Evolutionary conservation across 1,140 invertebrate genomes (phyloP), one percentile per base, ranked within the genome.

Genomic region (Thalassaphorura encarpata): DNA sequence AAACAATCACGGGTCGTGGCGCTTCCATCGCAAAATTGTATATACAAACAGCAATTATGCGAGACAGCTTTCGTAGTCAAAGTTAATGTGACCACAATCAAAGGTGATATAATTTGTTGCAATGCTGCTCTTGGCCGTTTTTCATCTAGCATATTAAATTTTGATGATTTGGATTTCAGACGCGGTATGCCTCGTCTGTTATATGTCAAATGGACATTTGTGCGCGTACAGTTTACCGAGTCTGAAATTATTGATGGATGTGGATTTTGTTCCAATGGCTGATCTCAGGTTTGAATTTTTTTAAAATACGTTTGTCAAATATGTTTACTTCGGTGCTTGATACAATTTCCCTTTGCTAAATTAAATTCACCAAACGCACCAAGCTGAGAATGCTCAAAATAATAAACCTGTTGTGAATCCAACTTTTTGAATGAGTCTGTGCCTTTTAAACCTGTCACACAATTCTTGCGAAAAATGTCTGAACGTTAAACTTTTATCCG

Each of bases 1-100:
- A 96, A 95, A 72, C 90, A 96, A 75, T 90, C 90, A 49, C 80
- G 91, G 70, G 88, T 97, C 50, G 84, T 95, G 45, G 88, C 89
- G 58, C 78, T 97, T 67, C 93, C 93, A 59, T 93, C 89, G 54
- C 93, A 97, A 72, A 94, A 87, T 56, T 95, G 81, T 72, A 79
- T 87, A 61, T 89, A 87, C 72, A 80, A 84, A 61, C 84, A 87
- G 71, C 85, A 89, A 70, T 78, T 90, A 62, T 81, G 84, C 56
- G 87, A 89, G 66, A 67, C 11, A 68, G 68, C 91, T 72, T 92
- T 93, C 75, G 89, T 95, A 54, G 86, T 96, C 61, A 90, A 90
- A 74, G 87, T 91, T 59, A 91, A 96, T 75, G 85, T 94, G 67
- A 86, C 95, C 63, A 83, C 84, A 65, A 78, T 97, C 62, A 93